Evolutionary conservation across 2,797 vertebrate species (phyloP), one percentile per base, ranked within the genome.

Genomic region (Pempheris klunzingeri): DNA sequence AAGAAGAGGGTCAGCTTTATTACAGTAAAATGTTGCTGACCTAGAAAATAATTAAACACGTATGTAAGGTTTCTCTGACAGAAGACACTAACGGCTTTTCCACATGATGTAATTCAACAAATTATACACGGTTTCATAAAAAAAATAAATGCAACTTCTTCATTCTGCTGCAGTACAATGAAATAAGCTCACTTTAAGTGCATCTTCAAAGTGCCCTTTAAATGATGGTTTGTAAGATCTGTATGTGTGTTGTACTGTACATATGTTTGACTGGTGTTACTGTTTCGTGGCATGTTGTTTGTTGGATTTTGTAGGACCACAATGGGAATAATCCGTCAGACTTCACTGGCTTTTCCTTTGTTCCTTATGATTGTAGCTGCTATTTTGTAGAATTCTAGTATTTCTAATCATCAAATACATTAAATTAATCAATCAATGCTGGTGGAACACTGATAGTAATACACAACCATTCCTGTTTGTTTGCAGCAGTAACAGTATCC

Each of bases 401-500:
- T 52, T 62, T 68, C 26, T 44, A 55, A 30, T 46, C 30, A 67
- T 64, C 0, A 71, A 34, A 58, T 38, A 32, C 17, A 60, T 0
- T 49, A 1, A 62, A 57, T 57, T 0, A 60, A 41, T 69, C 5
- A 52, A 8, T 18, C 11, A 58, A 26, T 15, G 17, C 20, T 0
- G 5, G 18, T 36, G 32, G 46, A 18, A 62, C 0, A 5, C 28
- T 46, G 12, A 44, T 5, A 60, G 5, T 46, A 47, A 46, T 6
- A 78, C 39, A 54, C 34, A n/a, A 28, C 38, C 11, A n/a, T 58
- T 78, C 34, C 3, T 28, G 6, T 81, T 46, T 8, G 49, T 32
- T 75, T 71, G 36, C 15, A 82, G 30, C 43, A 50, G 9, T 32
- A 65, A 41, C 64, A 63, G 32, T 36, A 41, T 61, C 44, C 44